Base-by-base conservation (phyloP, 2,797 vertebrate species). In the Tolypeutes matacus region DNA sequence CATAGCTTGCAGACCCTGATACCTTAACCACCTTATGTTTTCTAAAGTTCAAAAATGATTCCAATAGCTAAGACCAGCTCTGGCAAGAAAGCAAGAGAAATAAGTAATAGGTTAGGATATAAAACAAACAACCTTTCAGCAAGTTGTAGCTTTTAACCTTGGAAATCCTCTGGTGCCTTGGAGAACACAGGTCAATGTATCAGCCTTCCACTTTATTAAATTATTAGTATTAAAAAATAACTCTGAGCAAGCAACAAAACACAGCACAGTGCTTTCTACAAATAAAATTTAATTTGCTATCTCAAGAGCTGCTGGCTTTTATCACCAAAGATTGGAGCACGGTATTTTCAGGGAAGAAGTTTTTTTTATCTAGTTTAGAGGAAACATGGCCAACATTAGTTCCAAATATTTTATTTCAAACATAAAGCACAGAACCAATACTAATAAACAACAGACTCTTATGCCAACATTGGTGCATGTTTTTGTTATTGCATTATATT, bases 401-500 rank as follows among this genome's bases (percentile, higher is more conserved):
- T 98, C 96, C 98, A 98, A 99, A 99, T 99, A 99, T 99, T 99
- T 99, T 99, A 99, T 99, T 99, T 99, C 99, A 98, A 98, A 99
- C 98, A 98, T 99, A 98, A 99, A 99, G 98, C 98, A 98, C 98
- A 97, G 97, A 98, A 98, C 98, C 98, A 98, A 98, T 98, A 98
- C 99, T 99, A 99, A 99, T 99, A 99, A 99, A 99, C 99, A 99
- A 98, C 98, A 98, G 98, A 98, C 98, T 99, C 96, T 97, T 97
- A 98, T 98, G 99, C 98, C 98, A 99, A 98, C 98, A 98, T 97
- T 97, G 98, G 98, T 98, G 98, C 98, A 94, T 98, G 98, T 98
- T 98, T 99, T 99, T 98, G 98, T 98, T 99, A 99, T 99, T 99
- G 98, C 98, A 98, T 99, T 99, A 99, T 99, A 99, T 99, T 99